These are phyloP conservation scores for Polyploca ridens DNA, from an alignment of 2,888 invertebrate genomes.

Conservation along the genomic window DNA sequence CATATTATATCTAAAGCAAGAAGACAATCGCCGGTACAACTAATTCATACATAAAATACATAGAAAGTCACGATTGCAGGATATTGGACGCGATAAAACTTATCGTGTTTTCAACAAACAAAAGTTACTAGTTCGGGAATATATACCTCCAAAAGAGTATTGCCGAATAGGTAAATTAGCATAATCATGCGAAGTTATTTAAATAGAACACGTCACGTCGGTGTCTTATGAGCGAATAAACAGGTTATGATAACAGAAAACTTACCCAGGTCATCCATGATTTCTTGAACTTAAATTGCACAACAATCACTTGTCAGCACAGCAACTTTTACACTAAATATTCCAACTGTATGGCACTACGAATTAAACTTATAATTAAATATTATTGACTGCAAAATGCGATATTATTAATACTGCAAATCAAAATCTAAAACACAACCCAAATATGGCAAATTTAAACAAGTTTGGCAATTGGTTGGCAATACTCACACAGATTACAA, in stretches of 20 bases:
- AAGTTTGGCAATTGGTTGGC: slow-evolving; percentile 31
- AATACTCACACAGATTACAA: slow-evolving; percentile 26
- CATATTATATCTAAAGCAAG: not conserved
- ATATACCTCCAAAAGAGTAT: not conserved
- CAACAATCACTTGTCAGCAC: slow-evolving; percentile 28
- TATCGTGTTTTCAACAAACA: not conserved
- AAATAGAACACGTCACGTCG: slow-evolving; percentile 70
- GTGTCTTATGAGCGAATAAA: slow-evolving; percentile 60
- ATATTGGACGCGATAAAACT: not conserved
- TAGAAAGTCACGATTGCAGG: not conserved
- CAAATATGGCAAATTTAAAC: slow-evolving; percentile 58
- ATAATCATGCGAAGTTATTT: slow-evolving; percentile 43
- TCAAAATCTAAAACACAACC: slow-evolving; percentile 54
- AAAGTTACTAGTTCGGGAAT: not conserved
- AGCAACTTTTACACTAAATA: slow-evolving; percentile 29
- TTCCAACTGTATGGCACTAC: slow-evolving; percentile 35
- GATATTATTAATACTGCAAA: slow-evolving; percentile 48
- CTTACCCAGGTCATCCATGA: slow-evolving; percentile 82
- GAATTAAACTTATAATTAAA: slow-evolving; percentile 25
- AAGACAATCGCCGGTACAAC: not conserved
- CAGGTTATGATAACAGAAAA: slow-evolving; percentile 79
- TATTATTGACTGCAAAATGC: slow-evolving; percentile 37
- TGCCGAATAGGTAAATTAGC: slow-evolving; percentile 33
- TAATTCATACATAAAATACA: not conserved
- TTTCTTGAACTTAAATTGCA: slow-evolving; percentile 27